A percentile compares a stretch with the other conserved stretches of the same genome.
Conservation (phyloP, 1,140 invertebrate genomes). For the Trichomalopsis sarcophagae region DNA sequence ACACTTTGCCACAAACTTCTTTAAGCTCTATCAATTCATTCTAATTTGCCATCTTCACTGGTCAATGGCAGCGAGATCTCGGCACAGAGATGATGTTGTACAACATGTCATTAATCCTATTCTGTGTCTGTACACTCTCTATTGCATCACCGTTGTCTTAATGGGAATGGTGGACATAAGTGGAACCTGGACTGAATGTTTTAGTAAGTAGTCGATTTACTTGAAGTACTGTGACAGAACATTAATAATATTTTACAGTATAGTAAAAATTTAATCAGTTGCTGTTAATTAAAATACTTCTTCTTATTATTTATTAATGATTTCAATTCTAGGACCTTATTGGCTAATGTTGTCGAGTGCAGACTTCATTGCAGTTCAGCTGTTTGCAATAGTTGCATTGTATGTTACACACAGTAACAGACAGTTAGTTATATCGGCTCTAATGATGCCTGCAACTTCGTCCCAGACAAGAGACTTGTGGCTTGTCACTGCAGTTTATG, state of each 20-base stretch:
- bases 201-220: constrained; percentile 69
- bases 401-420: constrained; percentile 75
- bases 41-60: constrained; percentile 76
- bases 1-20: constrained; percentile 74
- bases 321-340: constrained; percentile 72
- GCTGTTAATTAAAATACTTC: neutral
- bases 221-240: neutral
- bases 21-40: constrained; percentile 75
- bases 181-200: constrained; percentile 73
- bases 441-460: constrained; percentile 64
- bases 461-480: constrained; percentile 75
- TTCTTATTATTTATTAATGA: constrained; percentile 3
- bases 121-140: constrained; percentile 71
- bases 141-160: constrained; percentile 73
- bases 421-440: constrained; percentile 70
- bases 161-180: constrained; percentile 75
- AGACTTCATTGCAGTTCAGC: constrained; percentile 75
- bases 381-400: constrained; percentile 74
- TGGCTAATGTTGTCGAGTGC: constrained; percentile 76
- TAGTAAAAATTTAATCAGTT: too few relatives aligned
- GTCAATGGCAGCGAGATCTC: constrained; percentile 73
- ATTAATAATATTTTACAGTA: too few relatives aligned
- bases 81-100: constrained; percentile 73
- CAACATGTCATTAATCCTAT: constrained; percentile 68
- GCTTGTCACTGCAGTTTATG: constrained; percentile 75